Evolutionary conservation across 2,888 invertebrate genomes (phyloP), one percentile per base, ranked within the genome.

Genomic region (Bugula neritina): DNA sequence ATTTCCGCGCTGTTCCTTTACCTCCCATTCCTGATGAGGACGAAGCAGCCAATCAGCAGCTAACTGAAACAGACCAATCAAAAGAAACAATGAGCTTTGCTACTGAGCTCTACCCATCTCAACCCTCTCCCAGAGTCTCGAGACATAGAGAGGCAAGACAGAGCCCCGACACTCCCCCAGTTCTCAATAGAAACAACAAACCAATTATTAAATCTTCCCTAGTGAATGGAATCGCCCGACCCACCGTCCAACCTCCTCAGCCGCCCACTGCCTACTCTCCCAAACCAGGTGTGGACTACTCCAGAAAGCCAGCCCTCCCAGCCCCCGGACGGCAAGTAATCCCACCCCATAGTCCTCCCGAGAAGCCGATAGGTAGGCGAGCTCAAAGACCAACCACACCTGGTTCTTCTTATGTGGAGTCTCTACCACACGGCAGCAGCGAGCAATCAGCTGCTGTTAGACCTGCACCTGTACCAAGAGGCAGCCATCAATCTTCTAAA

Each of bases 261-360:
- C 52, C 52, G 52, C 21, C 52, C 21, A 52, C 21, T 21, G 17
- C 43, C 43, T 43, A 43, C 43, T 31, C 29, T 27, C 63, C 63
- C 10, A 63, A 63, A 31, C 63, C 63, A 13, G n/a, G 1, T 25
- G 63, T 63, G 27, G 31, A 63, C 63, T 63, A 31, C n/a, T 31
- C 29, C 31, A 63, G 29, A 27, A 63, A 63, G 31, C 63, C 63
- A 13, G 31, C 29, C 31, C 2, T 63, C 13, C 5, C 2, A 13
- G 5, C 43, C 17, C 43, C 43, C 5, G 10, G 43, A 10, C 10
- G 17, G 17, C 43, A 43, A 43, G n/a, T n/a, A n/a, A n/a, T n/a
- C n/a, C n/a, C n/a, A n/a, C n/a, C n/a, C n/a, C 43, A 43, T 17
- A 10, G 10, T 43, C 43, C 43, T 43, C 43, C 43, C 43, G 43